Conservation (phyloP, 2,113 vertebrate genomes). For the Tylochromis polylepis region DNA sequence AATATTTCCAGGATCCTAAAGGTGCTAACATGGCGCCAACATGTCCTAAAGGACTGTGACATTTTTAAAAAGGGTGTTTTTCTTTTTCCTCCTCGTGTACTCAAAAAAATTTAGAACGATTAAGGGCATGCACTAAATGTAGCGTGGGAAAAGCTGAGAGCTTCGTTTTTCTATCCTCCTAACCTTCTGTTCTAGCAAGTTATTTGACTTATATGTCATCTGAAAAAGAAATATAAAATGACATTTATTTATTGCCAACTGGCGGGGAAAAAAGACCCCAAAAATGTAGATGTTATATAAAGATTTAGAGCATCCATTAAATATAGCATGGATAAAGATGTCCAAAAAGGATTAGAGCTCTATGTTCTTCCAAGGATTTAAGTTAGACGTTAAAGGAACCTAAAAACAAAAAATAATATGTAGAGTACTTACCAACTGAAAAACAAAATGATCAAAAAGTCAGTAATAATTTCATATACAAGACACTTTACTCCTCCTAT, state of each 20-base stretch:
- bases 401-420: background rate
- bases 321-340: background rate
- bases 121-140: background rate
- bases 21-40: background rate
- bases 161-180: background rate
- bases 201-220: background rate
- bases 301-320: background rate
- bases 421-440: background rate
- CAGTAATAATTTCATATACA: background rate
- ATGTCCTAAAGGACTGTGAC: background rate
- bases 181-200: background rate
- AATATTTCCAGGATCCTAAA: background rate
- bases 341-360: background rate
- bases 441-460: background rate
- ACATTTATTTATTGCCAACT: background rate
- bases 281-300: background rate
- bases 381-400: background rate
- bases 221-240: background rate
- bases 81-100: background rate
- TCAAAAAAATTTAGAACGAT: rapidly evolving
- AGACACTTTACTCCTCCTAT: background rate
- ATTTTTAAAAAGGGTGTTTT: background rate
- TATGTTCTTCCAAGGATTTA: background rate
- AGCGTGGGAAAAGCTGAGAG: background rate
- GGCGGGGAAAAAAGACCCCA: background rate